phyloP scores from a whole-genome alignment of 2,888 invertebrate genomes.

The Teinopalpus imperialis region DNA sequence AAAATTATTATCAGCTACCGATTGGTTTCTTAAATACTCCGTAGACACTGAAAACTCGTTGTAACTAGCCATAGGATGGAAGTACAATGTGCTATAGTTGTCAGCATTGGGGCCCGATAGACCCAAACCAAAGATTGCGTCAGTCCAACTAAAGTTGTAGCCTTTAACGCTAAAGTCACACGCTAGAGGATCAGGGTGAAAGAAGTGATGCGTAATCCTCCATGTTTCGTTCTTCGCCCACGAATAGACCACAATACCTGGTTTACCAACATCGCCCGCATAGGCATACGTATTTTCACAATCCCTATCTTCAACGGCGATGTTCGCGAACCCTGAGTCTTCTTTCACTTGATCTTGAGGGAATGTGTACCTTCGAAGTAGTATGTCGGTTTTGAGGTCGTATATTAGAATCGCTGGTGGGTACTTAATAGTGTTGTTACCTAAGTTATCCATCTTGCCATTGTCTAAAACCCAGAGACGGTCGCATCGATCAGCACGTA shows the following conservation, averaged over 20 bases:
- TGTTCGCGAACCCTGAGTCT: slow-evolving; percentile 87
- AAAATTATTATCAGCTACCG: slow-evolving; percentile 79
- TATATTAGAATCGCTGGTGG: slow-evolving; percentile 86
- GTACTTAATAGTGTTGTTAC: slow-evolving; percentile 68
- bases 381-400: slow-evolving; percentile 86
- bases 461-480: slow-evolving; percentile 91
- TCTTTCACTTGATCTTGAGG: slow-evolving; percentile 85
- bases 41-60: slow-evolving; percentile 90
- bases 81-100: slow-evolving; percentile 87
- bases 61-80: slow-evolving; percentile 89
- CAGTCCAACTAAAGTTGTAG: slow-evolving; percentile 87
- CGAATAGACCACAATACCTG: slow-evolving; percentile 89
- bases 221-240: slow-evolving; percentile 87
- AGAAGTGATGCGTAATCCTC: slow-evolving; percentile 87
- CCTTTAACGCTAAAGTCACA: slow-evolving; percentile 88
- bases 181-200: slow-evolving; percentile 86
- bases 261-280: slow-evolving; percentile 85
- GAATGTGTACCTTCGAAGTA: slow-evolving; percentile 85
- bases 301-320: slow-evolving; percentile 88
- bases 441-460: slow-evolving; percentile 84
- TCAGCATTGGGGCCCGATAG: slow-evolving; percentile 84
- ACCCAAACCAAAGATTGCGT: slow-evolving; percentile 89
- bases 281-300: slow-evolving; percentile 89
- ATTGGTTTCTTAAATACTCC: slow-evolving; percentile 83
- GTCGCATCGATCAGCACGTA: slow-evolving; percentile 88